Evolutionary conservation across 1,140 invertebrate species (phyloP).

Genomic region (Agrypnia vestita): DNA sequence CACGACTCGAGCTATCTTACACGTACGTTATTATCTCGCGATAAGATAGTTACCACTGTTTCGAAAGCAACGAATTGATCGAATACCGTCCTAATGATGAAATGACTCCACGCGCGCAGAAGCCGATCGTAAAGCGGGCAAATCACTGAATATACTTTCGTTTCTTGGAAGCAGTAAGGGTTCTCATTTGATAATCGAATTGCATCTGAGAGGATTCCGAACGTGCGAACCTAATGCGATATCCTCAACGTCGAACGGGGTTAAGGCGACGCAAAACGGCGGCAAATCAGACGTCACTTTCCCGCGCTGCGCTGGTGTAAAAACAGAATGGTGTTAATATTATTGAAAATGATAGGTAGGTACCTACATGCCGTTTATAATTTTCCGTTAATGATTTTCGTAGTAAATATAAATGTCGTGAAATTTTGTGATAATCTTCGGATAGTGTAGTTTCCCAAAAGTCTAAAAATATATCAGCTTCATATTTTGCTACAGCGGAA

Average conservation of each 20-base stretch:
- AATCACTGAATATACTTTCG: background rate
- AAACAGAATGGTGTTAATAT: too few species aligned
- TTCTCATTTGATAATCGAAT: constrained; percentile 48
- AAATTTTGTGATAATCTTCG: too few species aligned
- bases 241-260: background rate
- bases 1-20: background rate
- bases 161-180: background rate
- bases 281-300: too few species aligned
- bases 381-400: too few species aligned
- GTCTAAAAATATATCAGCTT: too few species aligned
- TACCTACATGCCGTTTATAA: too few species aligned
- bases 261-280: background rate
- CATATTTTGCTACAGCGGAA: too few species aligned
- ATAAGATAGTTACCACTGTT: background rate
- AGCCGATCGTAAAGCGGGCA: constrained; percentile 8
- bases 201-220: constrained; percentile 49
- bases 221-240: background rate
- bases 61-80: background rate
- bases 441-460: too few species aligned
- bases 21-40: constrained; percentile 4
- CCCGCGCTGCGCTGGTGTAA: too few species aligned
- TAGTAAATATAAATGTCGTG: too few species aligned
- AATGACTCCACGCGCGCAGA: background rate
- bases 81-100: too few species aligned
- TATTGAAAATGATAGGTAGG: too few species aligned